Percentiles rank a stretch among this genome's conserved stretches.
phyloP scores from a whole-genome alignment of 2,888 invertebrate species.

The Acholoe squamosa region DNA sequence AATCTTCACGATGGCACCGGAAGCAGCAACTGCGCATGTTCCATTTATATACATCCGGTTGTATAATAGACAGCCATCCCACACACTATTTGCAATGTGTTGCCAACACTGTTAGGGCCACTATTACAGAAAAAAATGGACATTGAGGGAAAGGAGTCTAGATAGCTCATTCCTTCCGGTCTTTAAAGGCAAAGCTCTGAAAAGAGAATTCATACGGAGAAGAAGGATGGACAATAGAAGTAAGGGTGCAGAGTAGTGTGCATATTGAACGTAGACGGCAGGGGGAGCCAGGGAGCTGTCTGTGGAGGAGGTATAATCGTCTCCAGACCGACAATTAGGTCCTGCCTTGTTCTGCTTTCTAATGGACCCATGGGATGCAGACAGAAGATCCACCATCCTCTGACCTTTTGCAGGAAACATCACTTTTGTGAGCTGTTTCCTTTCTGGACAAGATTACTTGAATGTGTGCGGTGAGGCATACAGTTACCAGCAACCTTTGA shows the following conservation, averaged over 20 bases:
- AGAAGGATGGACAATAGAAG: slow-evolving; percentile 8
- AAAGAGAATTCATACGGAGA: background rate
- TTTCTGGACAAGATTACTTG: background rate
- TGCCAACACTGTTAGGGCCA: too few species aligned
- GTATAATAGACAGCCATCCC: background rate
- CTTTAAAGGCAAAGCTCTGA: too few species aligned
- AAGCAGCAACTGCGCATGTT: slow-evolving; percentile 8
- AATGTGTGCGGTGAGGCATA: slow-evolving; percentile 21
- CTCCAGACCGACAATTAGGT: background rate
- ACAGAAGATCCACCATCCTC: background rate
- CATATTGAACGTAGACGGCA: background rate
- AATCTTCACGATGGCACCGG: background rate
- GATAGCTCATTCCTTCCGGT: too few species aligned
- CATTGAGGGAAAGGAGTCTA: too few species aligned
- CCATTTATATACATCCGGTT: background rate
- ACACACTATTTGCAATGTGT: too few species aligned
- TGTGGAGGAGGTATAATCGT: background rate
- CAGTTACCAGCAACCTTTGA: slow-evolving; percentile 1
- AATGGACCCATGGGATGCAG: background rate
- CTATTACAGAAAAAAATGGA: too few species aligned
- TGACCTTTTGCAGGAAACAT: slow-evolving; percentile 13
- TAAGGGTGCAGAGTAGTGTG: background rate
- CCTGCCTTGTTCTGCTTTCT: background rate
- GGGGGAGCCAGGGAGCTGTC: background rate
- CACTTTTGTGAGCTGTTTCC: background rate